Evolutionary conservation across 2,888 invertebrate species (phyloP), one percentile per base, ranked within the genome.

Genomic region (Antitype chi): DNA sequence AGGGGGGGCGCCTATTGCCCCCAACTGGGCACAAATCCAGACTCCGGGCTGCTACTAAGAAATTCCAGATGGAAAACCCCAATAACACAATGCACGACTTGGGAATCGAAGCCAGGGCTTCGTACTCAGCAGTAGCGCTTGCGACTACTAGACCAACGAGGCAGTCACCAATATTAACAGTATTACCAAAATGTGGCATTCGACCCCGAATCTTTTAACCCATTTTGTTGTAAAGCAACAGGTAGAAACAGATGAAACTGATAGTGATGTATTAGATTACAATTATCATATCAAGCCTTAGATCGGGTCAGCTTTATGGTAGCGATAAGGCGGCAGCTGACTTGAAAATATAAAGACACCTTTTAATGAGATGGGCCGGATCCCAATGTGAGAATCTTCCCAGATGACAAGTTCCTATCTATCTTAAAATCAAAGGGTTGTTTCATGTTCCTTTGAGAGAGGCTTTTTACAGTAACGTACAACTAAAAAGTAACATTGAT

Each of bases 231-330:
- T 78, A 89, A 78, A 80, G 43, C 53, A 82, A 87, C 91, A 91
- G 91, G 90, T 92, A 92, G 86, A 87, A 84, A 88, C 86, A 89
- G 92, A 93, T 92, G 90, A 88, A 89, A 86, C 86, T 88, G 93
- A 93, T 93, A 93, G 91, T 91, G 90, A 92, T 90, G 91, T 94
- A 95, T 95, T 94, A 93, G 91, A 95, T 95, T 94, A 94, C 95
- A 95, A 94, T 94, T 94, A 95, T 93, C 94, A 94, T 95, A 95
- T 95, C 95, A 90, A 90, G 84, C 87, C 88, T 90, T 89, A 92
- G 93, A 96, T 95, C 94, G 89, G 90, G 87, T 87, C 89, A 91
- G 91, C 91, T 95, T 94, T 94, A 94, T 93, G 89, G 91, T 87
- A 87, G 89, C 93, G 94, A 95, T 95, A 94, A 94, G 91, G 91